Percentiles rank a stretch among this genome's conserved stretches.
These are phyloP conservation scores for Pheosia tremula DNA, from an alignment of 2,888 invertebrate species.

Conservation along the genomic window DNA sequence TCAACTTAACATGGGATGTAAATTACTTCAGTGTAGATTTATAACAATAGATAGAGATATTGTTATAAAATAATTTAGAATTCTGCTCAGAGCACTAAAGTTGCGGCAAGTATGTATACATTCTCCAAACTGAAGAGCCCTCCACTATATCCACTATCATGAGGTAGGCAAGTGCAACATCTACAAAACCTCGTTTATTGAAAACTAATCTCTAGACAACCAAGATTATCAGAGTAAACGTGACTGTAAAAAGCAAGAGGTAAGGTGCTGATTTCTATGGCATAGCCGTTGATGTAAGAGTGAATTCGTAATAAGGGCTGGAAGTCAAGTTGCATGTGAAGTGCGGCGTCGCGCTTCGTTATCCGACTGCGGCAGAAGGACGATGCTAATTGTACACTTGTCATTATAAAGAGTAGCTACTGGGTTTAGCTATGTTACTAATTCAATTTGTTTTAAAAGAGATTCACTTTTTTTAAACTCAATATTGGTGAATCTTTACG, in stretches of 20 bases:
- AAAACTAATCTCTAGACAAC: slow-evolving; percentile 37
- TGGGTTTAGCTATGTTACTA: not conserved
- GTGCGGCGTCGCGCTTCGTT: slow-evolving; percentile 71
- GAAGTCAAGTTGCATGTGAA: slow-evolving; percentile 67
- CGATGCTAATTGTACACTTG: slow-evolving; percentile 71
- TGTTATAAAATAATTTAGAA: slow-evolving; percentile 23
- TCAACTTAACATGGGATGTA: too few relatives aligned
- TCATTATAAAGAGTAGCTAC: slow-evolving; percentile 44
- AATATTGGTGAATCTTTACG: too few relatives aligned
- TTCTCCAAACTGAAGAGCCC: slow-evolving; percentile 53
- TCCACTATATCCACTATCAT: slow-evolving; percentile 60
- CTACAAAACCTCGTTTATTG: slow-evolving; percentile 36
- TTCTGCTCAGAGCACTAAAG: slow-evolving; percentile 42
- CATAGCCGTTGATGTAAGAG: slow-evolving; percentile 18
- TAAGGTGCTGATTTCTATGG: slow-evolving; percentile 24
- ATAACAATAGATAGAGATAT: not conserved
- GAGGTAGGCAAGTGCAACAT: slow-evolving; percentile 60
- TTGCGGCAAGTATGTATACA: slow-evolving; percentile 56
- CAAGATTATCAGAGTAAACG: slow-evolving; percentile 5
- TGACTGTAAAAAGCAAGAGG: slow-evolving; percentile 6
- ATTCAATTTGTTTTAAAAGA: too few relatives aligned
- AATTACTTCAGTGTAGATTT: too few relatives aligned
- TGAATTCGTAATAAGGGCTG: slow-evolving; percentile 47
- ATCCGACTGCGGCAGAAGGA: slow-evolving; percentile 60
- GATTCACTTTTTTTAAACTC: too few relatives aligned